A percentile compares a stretch with the other conserved stretches of the same genome.
These are phyloP conservation scores for Reticulitermes lucifugus DNA, from an alignment of 2,888 invertebrate species.

Conservation along the genomic window DNA sequence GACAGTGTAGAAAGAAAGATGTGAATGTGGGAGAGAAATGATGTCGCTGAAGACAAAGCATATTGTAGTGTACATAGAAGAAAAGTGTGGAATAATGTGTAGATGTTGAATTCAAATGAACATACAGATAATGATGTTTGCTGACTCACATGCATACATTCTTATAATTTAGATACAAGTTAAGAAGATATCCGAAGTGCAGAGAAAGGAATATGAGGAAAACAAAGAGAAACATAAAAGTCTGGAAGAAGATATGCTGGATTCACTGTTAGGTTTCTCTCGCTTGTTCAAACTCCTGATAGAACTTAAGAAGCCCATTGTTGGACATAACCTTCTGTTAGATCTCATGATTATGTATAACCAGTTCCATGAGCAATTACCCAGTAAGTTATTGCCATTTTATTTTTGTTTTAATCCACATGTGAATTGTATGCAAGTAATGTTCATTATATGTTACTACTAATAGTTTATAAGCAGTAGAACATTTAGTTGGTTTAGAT, in stretches of 20 bases:
- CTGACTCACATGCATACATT: too few species aligned
- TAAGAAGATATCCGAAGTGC: slow-evolving; percentile 59
- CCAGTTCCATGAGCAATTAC: slow-evolving; percentile 78
- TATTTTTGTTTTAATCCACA: not conserved
- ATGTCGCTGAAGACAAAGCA: too few species aligned
- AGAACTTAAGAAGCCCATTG: slow-evolving; percentile 73
- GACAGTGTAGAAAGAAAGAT: too few species aligned
- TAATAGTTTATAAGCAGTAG: too few species aligned
- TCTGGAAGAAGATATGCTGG: slow-evolving; percentile 67
- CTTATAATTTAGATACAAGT: slow-evolving; percentile 57
- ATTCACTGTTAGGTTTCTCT: slow-evolving; percentile 74
- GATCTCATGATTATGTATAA: slow-evolving; percentile 78
- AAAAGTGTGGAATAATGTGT: too few species aligned
- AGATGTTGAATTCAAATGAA: too few species aligned
- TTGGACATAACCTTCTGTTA: slow-evolving; percentile 81
- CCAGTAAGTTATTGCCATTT: slow-evolving; percentile 62
- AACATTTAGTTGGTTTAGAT: too few species aligned
- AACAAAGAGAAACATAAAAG: not conserved
- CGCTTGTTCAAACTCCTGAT: slow-evolving; percentile 73
- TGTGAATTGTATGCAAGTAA: too few species aligned
- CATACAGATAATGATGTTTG: too few species aligned
- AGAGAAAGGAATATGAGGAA: slow-evolving; percentile 54
- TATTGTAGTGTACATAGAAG: too few species aligned
- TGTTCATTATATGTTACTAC: too few species aligned
- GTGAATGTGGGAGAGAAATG: too few species aligned